These are phyloP conservation scores for Drosophila gunungcola DNA, from an alignment of 1,140 invertebrate species.

Conservation along the genomic window DNA sequence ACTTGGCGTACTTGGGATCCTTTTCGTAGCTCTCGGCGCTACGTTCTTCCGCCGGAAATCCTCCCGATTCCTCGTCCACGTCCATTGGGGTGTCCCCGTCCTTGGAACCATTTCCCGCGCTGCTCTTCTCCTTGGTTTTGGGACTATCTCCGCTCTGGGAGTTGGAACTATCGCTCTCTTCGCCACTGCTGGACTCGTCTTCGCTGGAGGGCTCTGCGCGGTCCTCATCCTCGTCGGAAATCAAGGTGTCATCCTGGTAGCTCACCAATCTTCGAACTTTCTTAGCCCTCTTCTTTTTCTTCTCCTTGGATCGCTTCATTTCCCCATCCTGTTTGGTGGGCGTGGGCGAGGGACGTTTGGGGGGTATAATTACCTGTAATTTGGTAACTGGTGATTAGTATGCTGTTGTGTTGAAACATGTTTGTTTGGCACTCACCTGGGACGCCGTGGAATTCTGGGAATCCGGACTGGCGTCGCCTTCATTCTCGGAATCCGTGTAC, in stretches of 20 bases:
- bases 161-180: conserved; percentile 33
- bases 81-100: conserved; percentile 49
- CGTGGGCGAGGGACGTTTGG: conserved; percentile 67
- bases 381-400: not conserved
- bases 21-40: conserved; percentile 85
- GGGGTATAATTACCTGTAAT: conserved; percentile 70
- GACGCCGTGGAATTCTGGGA: conserved; percentile 77
- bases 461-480: conserved; percentile 86
- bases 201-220: conserved; percentile 32
- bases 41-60: conserved; percentile 85
- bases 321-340: conserved; percentile 46
- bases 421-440: conserved; percentile 32
- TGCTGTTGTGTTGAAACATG: not conserved
- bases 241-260: conserved; percentile 91
- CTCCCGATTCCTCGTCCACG: conserved; percentile 75
- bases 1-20: conserved; percentile 88
- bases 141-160: conserved; percentile 57
- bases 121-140: conserved; percentile 42
- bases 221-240: conserved; percentile 89
- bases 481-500: conserved; percentile 93
- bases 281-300: conserved; percentile 61
- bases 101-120: conserved; percentile 18
- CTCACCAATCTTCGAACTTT: conserved; percentile 88
- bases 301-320: conserved; percentile 44
- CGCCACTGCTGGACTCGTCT: conserved; percentile 48